Evolutionary conservation across 2,888 invertebrate genomes (phyloP).

Genomic region (Philaethria dido): DNA sequence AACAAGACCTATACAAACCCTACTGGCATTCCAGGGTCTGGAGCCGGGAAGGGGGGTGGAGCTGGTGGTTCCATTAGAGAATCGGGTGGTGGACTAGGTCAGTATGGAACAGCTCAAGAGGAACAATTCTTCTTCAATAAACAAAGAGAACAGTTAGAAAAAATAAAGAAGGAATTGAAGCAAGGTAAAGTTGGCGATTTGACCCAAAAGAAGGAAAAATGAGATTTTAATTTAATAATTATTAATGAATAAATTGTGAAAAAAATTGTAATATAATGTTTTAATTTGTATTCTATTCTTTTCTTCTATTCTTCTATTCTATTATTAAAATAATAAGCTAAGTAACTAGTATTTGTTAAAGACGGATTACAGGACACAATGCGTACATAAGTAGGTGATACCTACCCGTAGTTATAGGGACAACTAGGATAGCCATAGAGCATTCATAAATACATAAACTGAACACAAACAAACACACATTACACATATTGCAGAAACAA

Average conservation of each 20-base stretch:
- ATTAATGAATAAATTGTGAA: neutral
- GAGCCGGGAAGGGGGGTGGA: slow-evolving; percentile 65
- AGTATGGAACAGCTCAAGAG: slow-evolving; percentile 63
- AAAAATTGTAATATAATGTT: neutral
- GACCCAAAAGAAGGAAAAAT: slow-evolving; percentile 45
- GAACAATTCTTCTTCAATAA: slow-evolving; percentile 68
- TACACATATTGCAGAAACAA: too few relatives aligned
- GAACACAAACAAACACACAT: too few relatives aligned
- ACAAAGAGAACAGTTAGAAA: slow-evolving; percentile 58
- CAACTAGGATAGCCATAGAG: too few relatives aligned
- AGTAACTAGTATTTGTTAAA: too few relatives aligned
- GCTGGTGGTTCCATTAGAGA: slow-evolving; percentile 62
- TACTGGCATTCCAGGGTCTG: slow-evolving; percentile 56
- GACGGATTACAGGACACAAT: too few relatives aligned
- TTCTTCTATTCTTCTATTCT: too few relatives aligned
- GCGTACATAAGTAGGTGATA: too few relatives aligned
- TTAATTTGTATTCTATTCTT: neutral
- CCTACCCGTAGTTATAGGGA: too few relatives aligned
- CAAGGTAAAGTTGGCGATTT: slow-evolving; percentile 41
- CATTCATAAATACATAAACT: too few relatives aligned
- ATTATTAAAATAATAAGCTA: too few relatives aligned
- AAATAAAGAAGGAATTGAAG: slow-evolving; percentile 57
- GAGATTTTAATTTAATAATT: neutral
- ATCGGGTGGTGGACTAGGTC: slow-evolving; percentile 63
- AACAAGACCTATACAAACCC: slow-evolving; percentile 35